Conservation (phyloP, 2,113 vertebrate species). For the Mormyrus lacerda region DNA sequence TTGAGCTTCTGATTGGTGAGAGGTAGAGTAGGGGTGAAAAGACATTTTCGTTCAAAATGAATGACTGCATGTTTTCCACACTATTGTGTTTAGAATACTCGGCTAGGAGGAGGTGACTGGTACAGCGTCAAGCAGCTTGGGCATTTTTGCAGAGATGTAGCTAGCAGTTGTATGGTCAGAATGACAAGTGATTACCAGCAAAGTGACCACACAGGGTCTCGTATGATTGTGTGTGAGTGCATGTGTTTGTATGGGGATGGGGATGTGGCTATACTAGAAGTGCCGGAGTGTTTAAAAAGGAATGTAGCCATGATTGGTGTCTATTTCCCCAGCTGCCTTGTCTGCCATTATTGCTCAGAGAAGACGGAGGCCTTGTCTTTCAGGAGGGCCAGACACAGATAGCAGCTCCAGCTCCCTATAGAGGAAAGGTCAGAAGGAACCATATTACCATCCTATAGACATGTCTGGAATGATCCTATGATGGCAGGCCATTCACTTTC, state of each 20-base stretch:
- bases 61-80: neutral
- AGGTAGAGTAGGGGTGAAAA: neutral
- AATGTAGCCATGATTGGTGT: neutral
- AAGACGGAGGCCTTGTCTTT: slow-evolving; percentile 88
- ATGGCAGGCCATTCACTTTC: neutral
- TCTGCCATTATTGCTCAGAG: slow-evolving; percentile 44
- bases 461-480: neutral
- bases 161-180: neutral
- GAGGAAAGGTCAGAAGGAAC: neutral
- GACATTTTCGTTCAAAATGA: neutral
- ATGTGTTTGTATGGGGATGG: neutral
- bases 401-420: slow-evolving; percentile 96
- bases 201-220: neutral
- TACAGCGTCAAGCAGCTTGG: neutral
- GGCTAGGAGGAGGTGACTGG: neutral
- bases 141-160: neutral
- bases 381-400: slow-evolving; percentile 87
- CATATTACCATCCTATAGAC: slow-evolving; percentile 7
- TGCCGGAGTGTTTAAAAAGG: neutral
- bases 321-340: neutral
- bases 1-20: neutral
- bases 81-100: neutral
- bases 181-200: neutral
- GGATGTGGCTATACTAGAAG: neutral
- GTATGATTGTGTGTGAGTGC: neutral